Base-by-base conservation (phyloP, 2,113 vertebrate species). In the Ceyx margarethae region DNA sequence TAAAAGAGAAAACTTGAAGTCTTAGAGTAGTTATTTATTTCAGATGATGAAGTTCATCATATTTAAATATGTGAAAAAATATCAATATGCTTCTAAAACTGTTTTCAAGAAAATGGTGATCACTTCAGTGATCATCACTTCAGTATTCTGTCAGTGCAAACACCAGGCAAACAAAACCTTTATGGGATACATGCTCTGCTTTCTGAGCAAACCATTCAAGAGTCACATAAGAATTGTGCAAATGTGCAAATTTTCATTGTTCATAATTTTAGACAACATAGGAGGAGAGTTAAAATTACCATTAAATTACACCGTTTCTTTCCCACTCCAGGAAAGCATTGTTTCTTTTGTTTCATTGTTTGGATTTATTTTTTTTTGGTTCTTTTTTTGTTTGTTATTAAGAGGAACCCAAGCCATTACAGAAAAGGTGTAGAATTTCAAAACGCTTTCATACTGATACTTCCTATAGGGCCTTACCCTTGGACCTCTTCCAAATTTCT, bases 371-470 rank as follows among this genome's bases (percentile, higher is more conserved):
- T 54, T 67, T 3, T 11, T 58, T 69, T 26, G 3, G 9, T 37
- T 37, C 37, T 37, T 37, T 37, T 13, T 83, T 82, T 26, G 2
- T 60, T 82, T 48, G 6, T 53, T 66, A 40, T 42, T 45, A 17
- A 85, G 23, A 76, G 2, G 9, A 74, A 87, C 17, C 7, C 58
- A 61, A 79, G 7, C 11, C 9, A 43, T 10, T 56, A 21, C 15
- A 46, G 0, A 3, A 64, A n/a, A 3, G 3, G 3, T 1, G 0
- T 14, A 33, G 54, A 23, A 68, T 17, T 3, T 46, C 19, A 67
- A 56, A 57, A 79, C 67, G 22, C 5, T 58, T 77, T 74, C 54
- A 45, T 31, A 45, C 5, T 43, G 13, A 16, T 51, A 16, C 6
- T 48, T 87, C 65, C 37, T 67, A 22, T 29, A 40, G 43, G 15